Conservation (phyloP, 2,113 vertebrate genomes). For the Dipodomys ordii region DNA sequence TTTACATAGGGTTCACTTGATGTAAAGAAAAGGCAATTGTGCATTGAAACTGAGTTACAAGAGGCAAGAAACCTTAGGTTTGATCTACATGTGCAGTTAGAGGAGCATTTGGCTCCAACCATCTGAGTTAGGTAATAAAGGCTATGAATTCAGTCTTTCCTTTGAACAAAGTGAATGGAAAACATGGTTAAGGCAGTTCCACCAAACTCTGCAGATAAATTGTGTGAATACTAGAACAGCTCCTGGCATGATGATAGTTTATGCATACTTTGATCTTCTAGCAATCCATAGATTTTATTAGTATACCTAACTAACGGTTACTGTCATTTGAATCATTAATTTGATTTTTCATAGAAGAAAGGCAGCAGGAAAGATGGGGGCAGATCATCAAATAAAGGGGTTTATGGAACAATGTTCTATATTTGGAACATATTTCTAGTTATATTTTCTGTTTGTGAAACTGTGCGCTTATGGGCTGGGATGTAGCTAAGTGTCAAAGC, state of each 20-base stretch:
- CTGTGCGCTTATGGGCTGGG: neutral
- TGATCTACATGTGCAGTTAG: slow-evolving; percentile 18
- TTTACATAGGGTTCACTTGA: neutral
- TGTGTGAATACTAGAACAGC: slow-evolving; percentile 22
- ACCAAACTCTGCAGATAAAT: slow-evolving; percentile 28
- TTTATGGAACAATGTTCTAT: neutral
- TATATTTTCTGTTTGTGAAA: neutral
- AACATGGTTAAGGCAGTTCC: neutral
- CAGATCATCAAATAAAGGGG: neutral
- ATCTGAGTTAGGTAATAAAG: slow-evolving; percentile 37
- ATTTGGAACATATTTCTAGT: neutral
- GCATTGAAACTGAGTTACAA: neutral
- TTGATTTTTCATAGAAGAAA: slow-evolving; percentile 15
- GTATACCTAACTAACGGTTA: neutral
- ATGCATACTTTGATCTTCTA: slow-evolving; percentile 9
- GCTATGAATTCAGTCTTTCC: slow-evolving; percentile 27
- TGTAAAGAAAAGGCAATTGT: slow-evolving; percentile 21
- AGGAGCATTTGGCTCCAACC: slow-evolving; percentile 38
- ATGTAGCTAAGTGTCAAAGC: no score
- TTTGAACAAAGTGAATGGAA: slow-evolving; percentile 55
- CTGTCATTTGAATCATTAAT: neutral
- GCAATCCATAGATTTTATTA: neutral
- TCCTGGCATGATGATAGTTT: neutral
- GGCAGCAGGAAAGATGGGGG: neutral
- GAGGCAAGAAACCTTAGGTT: slow-evolving; percentile 39